Evolutionary conservation across 2,797 vertebrate genomes (phyloP), one percentile per base, ranked within the genome.

Genomic region (Alca torda): DNA sequence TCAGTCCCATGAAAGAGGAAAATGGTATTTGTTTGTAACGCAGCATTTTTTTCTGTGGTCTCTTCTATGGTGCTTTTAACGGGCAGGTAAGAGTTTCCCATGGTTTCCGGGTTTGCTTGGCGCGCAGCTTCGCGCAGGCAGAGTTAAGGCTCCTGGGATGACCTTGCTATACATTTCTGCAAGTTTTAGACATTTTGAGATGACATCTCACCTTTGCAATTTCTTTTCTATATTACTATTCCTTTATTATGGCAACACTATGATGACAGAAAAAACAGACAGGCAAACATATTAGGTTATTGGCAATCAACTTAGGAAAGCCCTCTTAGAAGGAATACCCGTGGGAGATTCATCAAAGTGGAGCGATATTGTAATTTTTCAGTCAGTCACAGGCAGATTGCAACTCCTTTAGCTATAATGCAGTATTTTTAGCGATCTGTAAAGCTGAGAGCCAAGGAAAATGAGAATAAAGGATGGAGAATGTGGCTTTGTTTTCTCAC

Each of bases 401-500:
- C 80, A 75, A 18, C 61, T 93, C 73, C 79, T 57, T 61, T 37
- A 48, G 57, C 48, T 78, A 46, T 57, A 74, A 77, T 64, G 51
- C 69, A 68, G 10, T 67, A 45, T 67, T 61, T 81, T 86, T 92
- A 93, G 85, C 84, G 63, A 89, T 80, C 30, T 31, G 16, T 84
- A 51, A 61, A 84, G 39, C 94, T 93, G 84, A 89, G 46, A 61
- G 63, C 79, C 84, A 91, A 93, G 73, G 69, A 86, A 78, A 93
- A 82, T 37, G 39, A 92, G 63, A 78, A 48, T 61, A 65, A 78
- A 85, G 46, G 43, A 50, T 35, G 59, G 82, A 64, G 84, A 93
- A 84, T 43, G 79, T 87, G 39, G 72, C 89, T 96, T 82, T 93
- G 51, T 93, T 97, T 95, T 67, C 75, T 73, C 78, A 67, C 50